These are phyloP conservation scores for Drosophila antonietae DNA, from an alignment of 2,888 invertebrate genomes.

Conservation along the genomic window DNA sequence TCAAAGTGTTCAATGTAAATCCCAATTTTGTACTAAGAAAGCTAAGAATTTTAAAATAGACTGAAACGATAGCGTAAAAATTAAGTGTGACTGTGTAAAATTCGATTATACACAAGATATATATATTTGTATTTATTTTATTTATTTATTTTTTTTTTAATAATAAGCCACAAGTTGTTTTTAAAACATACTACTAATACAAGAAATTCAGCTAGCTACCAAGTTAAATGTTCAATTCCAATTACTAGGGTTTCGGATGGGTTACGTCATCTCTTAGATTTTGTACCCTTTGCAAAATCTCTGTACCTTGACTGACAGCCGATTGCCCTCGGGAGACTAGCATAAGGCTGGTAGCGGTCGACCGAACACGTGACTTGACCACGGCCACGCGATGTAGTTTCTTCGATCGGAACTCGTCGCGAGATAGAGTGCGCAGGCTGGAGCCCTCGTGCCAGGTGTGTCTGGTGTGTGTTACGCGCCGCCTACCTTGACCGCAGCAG, in stretches of 20 bases:
- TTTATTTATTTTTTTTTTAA: not conserved
- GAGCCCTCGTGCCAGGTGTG: constrained; percentile 59
- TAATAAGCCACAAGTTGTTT: not conserved
- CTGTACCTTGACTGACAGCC: constrained; percentile 6
- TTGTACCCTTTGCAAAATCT: constrained; percentile 20
- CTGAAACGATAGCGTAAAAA: constrained; percentile 4
- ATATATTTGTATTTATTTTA: too few species aligned
- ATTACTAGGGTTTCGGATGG: not conserved
- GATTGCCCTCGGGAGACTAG: not conserved
- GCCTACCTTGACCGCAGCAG: constrained; percentile 87
- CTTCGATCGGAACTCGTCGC: constrained; percentile 58
- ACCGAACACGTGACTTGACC: not conserved
- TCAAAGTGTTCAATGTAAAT: not conserved
- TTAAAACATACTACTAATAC: not conserved
- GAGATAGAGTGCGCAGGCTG: constrained; percentile 56
- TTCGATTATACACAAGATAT: not conserved
- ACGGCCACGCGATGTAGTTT: constrained; percentile 46
- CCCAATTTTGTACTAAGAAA: not conserved
- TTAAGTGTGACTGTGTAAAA: not conserved
- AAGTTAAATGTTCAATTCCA: too few species aligned
- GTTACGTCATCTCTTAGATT: not conserved
- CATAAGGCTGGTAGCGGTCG: not conserved
- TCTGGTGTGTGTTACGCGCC: constrained; percentile 1
- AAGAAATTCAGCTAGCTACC: not conserved
- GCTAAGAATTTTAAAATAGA: too few species aligned